Conservation (phyloP, 2,797 vertebrate species). For the Brachyrhaphis roseni region DNA sequence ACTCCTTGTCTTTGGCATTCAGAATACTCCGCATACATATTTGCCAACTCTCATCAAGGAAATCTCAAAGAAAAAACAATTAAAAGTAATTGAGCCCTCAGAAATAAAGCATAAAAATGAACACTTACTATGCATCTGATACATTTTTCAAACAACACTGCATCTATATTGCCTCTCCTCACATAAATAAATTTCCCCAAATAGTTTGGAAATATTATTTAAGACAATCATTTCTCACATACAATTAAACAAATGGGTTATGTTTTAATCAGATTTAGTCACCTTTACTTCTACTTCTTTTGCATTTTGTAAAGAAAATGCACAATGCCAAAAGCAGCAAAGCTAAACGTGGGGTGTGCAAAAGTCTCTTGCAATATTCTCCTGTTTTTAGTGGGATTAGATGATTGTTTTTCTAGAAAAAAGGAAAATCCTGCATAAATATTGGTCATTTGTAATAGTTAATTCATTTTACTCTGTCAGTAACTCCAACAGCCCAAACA, state of each 20-base stretch:
- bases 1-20: constrained; percentile 94
- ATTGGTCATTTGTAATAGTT: background rate
- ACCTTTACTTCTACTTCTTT: background rate
- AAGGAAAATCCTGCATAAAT: background rate
- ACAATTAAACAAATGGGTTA: background rate
- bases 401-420: background rate
- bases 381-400: background rate
- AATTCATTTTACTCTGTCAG: background rate
- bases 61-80: constrained; percentile 65
- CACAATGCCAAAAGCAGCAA: background rate
- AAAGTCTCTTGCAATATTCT: background rate
- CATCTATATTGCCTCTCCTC: background rate
- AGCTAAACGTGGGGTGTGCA: background rate
- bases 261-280: background rate
- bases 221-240: background rate
- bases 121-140: constrained; percentile 8
- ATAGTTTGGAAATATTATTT: background rate
- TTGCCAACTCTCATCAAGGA: constrained; percentile 97
- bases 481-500: background rate
- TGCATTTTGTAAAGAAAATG: background rate
- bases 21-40: constrained; percentile 97
- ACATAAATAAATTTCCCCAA: background rate
- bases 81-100: constrained; percentile 83
- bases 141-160: constrained; percentile 14
- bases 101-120: constrained; percentile 77